Evolutionary conservation across 2,888 invertebrate species (phyloP).

Genomic region (Platycnemis pennipes): DNA sequence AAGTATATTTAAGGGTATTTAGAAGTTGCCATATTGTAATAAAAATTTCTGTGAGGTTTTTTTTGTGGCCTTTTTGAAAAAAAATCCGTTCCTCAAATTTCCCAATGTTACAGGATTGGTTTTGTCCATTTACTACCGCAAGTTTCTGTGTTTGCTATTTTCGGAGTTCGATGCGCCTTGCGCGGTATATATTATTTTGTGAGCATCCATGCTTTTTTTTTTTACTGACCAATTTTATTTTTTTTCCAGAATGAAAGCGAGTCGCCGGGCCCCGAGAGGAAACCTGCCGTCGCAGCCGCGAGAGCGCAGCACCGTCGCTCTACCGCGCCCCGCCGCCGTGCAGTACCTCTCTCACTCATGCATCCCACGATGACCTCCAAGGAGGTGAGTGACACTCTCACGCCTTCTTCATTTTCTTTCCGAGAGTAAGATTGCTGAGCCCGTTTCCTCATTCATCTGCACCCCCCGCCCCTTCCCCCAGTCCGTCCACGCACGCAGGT

Average conservation of each 20-base stretch:
- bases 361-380: constrained; percentile 70
- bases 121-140: no score
- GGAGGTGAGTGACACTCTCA: constrained; percentile 54
- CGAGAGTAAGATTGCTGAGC: neutral
- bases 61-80: no score
- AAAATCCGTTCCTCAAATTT: no score
- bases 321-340: constrained; percentile 66
- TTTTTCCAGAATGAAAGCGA: constrained; percentile 61
- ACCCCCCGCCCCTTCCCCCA: neutral
- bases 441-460: neutral
- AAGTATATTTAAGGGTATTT: no score
- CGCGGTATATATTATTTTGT: no score
- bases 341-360: constrained; percentile 68
- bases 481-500: neutral
- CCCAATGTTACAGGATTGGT: no score
- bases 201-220: no score
- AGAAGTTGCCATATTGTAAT: no score
- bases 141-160: no score
- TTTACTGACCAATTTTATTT: neutral
- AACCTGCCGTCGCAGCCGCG: constrained; percentile 63
- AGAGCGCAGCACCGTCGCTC: constrained; percentile 67
- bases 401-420: neutral
- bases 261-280: constrained; percentile 66
- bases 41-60: no score
- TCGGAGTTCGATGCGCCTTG: no score